Evolutionary conservation across 1,140 invertebrate species (phyloP), one percentile per base, ranked within the genome.

Genomic region (Bursaphelenchus mucronatus): DNA sequence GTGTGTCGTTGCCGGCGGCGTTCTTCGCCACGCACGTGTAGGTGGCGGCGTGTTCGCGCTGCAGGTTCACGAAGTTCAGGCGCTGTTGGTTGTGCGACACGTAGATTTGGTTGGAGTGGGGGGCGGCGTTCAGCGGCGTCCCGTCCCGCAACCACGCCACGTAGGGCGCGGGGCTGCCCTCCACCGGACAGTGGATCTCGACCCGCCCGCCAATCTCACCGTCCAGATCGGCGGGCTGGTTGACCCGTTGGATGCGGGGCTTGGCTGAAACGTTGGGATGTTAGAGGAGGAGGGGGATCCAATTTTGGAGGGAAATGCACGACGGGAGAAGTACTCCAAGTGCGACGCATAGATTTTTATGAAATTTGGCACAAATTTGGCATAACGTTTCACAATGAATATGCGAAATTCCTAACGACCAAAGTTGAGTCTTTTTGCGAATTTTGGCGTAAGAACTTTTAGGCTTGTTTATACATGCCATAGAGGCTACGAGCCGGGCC

Each of bases 131-230:
- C 9, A 79, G 75, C 63, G 63, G 69, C 50, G 10, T 46, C 39
- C 70, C 65, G 57, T 77, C 64, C 61, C 82, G 82, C 13, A 86
- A 75, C 86, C 86, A 86, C 66, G 84, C 82, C 43, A 86, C 82
- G 7, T 76, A 82, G 8, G 86, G 85, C 8, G 82, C 73, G 0
- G 86, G 85, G 44, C 67, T 80, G 0, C 86, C 86, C 6, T 77
- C 78, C 9, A 82, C 85, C 41, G 84, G 82, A 67, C 85, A 86
- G 5, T 70, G 66, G 8, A 84, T 71, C 10, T 66, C 68, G 8
- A 80, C 76, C 13, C 74, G 56, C 6, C 78, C 67, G 8, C 76
- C 76, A 30, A 76, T 63, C 13, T 80, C 46, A 0, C 81, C 81
- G 7, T 72, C 75, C 8, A 82, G 53, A 2, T 82, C 75, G 10